These are phyloP conservation scores for Oikopleura albicans DNA, from an alignment of 23 tunicate species.

Conservation along the genomic window DNA sequence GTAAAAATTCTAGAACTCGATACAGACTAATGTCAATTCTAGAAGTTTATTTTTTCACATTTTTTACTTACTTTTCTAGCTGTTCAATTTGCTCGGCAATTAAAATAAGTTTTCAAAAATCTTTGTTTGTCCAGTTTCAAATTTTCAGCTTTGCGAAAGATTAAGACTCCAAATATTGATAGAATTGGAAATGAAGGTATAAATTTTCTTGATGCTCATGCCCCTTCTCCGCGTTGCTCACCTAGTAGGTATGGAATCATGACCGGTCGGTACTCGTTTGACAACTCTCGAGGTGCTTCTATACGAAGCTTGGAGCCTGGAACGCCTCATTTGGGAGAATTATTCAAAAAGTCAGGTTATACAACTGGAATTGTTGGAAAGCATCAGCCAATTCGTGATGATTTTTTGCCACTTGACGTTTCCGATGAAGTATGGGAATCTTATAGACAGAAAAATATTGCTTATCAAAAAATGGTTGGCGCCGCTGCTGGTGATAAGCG, in stretches of 20 bases:
- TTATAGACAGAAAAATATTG: neutral
- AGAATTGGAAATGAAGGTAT: neutral
- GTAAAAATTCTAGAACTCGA: no score
- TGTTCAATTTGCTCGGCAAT: no score
- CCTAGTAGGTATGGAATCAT: neutral
- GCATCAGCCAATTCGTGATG: neutral
- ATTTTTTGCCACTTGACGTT: neutral
- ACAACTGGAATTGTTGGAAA: slow-evolving; percentile 2
- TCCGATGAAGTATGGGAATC: neutral
- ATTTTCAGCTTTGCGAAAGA: no score
- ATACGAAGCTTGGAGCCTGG: neutral
- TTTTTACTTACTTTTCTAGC: no score
- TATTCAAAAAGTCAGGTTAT: neutral
- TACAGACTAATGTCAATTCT: no score
- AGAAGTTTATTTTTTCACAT: no score
- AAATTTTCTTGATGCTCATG: neutral
- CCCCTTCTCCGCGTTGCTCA: neutral
- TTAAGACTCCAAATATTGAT: neutral
- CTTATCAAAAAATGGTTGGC: neutral
- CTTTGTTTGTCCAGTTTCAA: no score
- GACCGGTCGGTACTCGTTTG: neutral
- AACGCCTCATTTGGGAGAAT: neutral
- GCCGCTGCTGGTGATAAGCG: neutral
- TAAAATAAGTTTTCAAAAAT: no score
- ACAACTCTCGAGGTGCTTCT: neutral